phyloP scores from a whole-genome alignment of 2,888 invertebrate species.

The Morpho deidamia region DNA sequence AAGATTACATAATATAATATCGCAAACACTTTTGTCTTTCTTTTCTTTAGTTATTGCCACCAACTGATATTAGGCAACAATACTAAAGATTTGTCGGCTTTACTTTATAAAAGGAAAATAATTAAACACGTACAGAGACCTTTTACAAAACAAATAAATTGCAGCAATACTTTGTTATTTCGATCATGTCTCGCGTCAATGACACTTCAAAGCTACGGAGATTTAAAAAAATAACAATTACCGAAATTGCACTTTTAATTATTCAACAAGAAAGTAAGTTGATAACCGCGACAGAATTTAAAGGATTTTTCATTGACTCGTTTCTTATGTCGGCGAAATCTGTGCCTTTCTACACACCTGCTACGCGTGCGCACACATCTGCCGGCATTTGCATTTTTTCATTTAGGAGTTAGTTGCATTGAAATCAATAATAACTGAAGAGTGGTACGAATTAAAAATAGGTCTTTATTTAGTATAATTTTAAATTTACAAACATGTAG shows the following conservation, averaged over 20 bases:
- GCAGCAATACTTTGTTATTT: slow-evolving; percentile 16
- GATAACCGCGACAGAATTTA: slow-evolving; percentile 22
- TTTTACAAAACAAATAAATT: slow-evolving; percentile 6
- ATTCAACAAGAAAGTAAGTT: slow-evolving; percentile 22
- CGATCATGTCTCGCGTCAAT: slow-evolving; percentile 13
- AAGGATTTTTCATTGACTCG: slow-evolving; percentile 23
- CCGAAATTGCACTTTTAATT: slow-evolving; percentile 22
- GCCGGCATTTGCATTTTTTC: slow-evolving; percentile 24
- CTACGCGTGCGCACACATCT: slow-evolving; percentile 29
- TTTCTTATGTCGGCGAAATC: slow-evolving; percentile 18
- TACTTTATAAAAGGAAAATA: background rate
- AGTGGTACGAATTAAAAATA: no score
- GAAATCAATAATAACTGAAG: no score
- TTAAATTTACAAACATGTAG: no score
- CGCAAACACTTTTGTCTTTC: no score
- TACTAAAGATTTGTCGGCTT: slow-evolving; percentile 1
- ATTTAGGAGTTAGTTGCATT: slow-evolving; percentile 47
- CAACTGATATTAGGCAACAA: no score
- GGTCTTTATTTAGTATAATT: no score
- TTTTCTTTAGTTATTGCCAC: no score
- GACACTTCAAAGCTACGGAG: slow-evolving; percentile 9
- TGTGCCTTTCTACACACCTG: slow-evolving; percentile 29
- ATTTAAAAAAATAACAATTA: slow-evolving; percentile 18
- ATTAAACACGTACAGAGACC: slow-evolving; percentile 5
- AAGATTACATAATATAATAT: no score